Conservation (phyloP, 1,140 invertebrate species). For the Trichonephila inaurata region DNA sequence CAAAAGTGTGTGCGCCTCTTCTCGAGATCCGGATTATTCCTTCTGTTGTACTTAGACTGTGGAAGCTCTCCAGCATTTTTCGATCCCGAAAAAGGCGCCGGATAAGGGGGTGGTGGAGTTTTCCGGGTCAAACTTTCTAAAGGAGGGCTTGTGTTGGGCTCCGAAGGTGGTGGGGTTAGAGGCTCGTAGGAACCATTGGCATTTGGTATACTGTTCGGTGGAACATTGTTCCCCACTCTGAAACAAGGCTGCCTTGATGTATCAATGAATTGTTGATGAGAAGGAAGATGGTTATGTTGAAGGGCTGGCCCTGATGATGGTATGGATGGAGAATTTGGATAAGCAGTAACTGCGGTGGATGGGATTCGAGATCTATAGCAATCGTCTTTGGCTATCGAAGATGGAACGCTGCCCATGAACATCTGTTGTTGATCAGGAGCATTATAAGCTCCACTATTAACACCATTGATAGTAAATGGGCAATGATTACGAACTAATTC, state of each 20-base stretch:
- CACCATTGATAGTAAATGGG: constrained; percentile 29
- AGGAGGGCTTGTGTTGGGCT: constrained; percentile 84
- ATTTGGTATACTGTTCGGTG: background rate
- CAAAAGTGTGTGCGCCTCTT: constrained; percentile 97
- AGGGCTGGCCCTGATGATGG: constrained; percentile 45
- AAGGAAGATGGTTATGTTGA: constrained; percentile 36
- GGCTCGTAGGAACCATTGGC: constrained; percentile 81
- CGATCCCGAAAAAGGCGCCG: constrained; percentile 37
- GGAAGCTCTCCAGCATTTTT: constrained; percentile 17
- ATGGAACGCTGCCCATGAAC: constrained; percentile 60
- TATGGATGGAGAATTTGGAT: constrained; percentile 47
- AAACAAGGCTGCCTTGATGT: constrained; percentile 40
- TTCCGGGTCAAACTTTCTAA: constrained; percentile 54
- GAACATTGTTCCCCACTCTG: constrained; percentile 24
- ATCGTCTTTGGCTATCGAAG: constrained; percentile 65
- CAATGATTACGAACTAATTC: constrained; percentile 72
- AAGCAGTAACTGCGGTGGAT: constrained; percentile 27
- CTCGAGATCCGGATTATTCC: constrained; percentile 97
- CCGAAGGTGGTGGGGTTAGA: constrained; percentile 90
- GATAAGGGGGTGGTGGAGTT: constrained; percentile 76
- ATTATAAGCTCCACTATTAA: constrained; percentile 42
- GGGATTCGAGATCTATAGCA: constrained; percentile 59
- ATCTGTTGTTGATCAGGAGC: constrained; percentile 47
- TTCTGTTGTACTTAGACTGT: constrained; percentile 86
- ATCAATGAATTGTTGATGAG: constrained; percentile 57